Conservation (phyloP, 1,140 invertebrate genomes). For the Neodiprion lecontei region DNA sequence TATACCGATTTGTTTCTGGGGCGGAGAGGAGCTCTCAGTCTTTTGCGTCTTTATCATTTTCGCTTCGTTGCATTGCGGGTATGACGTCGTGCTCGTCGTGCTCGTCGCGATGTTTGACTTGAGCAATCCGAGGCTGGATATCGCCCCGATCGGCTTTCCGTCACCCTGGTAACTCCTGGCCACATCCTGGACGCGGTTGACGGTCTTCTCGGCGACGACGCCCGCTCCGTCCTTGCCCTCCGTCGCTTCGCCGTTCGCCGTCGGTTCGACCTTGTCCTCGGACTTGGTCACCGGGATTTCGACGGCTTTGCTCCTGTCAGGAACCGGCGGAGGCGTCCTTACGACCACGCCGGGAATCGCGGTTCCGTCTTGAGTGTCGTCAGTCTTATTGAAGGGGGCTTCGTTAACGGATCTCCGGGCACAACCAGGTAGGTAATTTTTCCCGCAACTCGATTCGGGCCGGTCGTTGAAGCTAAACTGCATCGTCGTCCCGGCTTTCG, state of each 20-base stretch:
- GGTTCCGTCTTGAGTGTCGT: slow-evolving; percentile 41
- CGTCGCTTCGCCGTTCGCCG: not conserved
- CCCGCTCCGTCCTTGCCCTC: not conserved
- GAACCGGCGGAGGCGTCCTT: slow-evolving; percentile 30
- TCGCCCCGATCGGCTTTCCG: slow-evolving; percentile 44
- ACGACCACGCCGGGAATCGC: slow-evolving; percentile 28
- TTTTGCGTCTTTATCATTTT: slow-evolving; percentile 52
- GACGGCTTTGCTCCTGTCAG: slow-evolving; percentile 1
- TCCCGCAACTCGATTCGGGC: slow-evolving; percentile 26
- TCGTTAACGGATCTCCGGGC: slow-evolving; percentile 48
- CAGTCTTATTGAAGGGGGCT: slow-evolving; percentile 23
- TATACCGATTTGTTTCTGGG: slow-evolving; percentile 66
- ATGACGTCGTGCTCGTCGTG: slow-evolving; percentile 25
- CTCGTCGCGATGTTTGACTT: slow-evolving; percentile 39
- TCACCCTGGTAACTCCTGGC: slow-evolving; percentile 29
- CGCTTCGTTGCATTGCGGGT: slow-evolving; percentile 46
- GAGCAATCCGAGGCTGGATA: slow-evolving; percentile 46
- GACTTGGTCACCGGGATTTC: not conserved
- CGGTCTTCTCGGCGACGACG: not conserved
- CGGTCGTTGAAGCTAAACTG: slow-evolving; percentile 66
- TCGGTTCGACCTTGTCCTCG: not conserved
- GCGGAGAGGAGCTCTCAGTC: slow-evolving; percentile 42
- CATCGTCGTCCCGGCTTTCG: slow-evolving; percentile 69
- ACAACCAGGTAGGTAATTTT: slow-evolving; percentile 62
- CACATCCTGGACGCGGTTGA: not conserved